Conservation (phyloP, 1,140 invertebrate species). For the Apolygus lucorum region DNA sequence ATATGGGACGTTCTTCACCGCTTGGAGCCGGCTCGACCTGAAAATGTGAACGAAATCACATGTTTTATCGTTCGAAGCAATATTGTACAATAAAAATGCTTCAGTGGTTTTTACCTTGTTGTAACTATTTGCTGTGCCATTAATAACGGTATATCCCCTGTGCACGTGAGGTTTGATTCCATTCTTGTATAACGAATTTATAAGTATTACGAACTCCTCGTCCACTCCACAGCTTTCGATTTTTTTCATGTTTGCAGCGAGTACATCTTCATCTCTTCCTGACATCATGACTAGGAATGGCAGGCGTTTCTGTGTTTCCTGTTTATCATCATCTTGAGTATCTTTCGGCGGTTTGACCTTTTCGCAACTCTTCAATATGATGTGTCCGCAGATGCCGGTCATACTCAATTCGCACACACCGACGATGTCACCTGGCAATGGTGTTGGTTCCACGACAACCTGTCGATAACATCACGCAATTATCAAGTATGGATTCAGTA, state of each 20-base stretch:
- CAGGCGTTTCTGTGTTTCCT: too few species aligned
- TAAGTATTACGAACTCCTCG: background rate
- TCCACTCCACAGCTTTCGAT: background rate
- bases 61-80: background rate
- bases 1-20: slow-evolving; percentile 54
- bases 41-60: background rate
- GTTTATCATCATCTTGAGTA: background rate
- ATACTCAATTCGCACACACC: slow-evolving; percentile 51
- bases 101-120: background rate
- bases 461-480: too few species aligned
- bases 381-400: slow-evolving; percentile 52
- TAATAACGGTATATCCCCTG: background rate
- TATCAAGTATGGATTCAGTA: too few species aligned
- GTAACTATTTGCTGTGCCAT: background rate
- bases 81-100: slow-evolving; percentile 11
- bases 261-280: slow-evolving; percentile 26
- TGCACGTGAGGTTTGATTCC: background rate
- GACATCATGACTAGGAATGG: slow-evolving; percentile 33
- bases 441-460: slow-evolving; percentile 47
- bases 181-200: background rate
- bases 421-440: slow-evolving; percentile 17
- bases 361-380: slow-evolving; percentile 40
- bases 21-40: background rate
- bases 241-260: background rate
- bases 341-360: background rate